Percentiles rank a stretch among this genome's conserved stretches.
Conservation (phyloP, 1,140 invertebrate genomes). For the Whitmania pigra region DNA sequence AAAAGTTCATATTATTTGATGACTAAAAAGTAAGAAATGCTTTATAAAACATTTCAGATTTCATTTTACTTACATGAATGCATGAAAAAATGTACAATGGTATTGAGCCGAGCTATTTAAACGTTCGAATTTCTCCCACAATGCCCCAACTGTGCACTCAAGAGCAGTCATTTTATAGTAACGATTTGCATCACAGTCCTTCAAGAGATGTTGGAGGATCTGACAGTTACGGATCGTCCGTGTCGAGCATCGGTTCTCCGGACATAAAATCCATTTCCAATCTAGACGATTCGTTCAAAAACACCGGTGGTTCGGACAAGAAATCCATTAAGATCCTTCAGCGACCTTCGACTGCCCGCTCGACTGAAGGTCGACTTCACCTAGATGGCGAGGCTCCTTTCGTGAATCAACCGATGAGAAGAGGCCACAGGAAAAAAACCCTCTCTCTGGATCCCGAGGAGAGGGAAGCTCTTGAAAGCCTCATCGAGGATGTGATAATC, state of each 20-base stretch:
- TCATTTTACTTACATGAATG: not conserved
- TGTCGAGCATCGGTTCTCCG: slow-evolving; percentile 4
- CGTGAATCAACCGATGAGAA: slow-evolving; percentile 9
- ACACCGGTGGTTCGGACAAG: not conserved
- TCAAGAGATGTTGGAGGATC: slow-evolving; percentile 1
- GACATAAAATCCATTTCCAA: slow-evolving; percentile 3
- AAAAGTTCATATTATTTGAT: no score
- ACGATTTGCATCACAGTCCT: not conserved
- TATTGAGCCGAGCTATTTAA: slow-evolving; percentile 12
- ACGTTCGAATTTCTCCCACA: not conserved
- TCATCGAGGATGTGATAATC: slow-evolving; percentile 26
- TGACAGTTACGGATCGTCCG: slow-evolving; percentile 4
- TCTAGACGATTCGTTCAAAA: slow-evolving; percentile 3
- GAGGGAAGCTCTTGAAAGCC: slow-evolving; percentile 24
- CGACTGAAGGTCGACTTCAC: not conserved
- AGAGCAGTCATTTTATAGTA: not conserved
- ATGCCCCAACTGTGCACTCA: not conserved
- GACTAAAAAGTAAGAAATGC: no score
- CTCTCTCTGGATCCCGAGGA: slow-evolving; percentile 24
- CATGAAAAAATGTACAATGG: slow-evolving; percentile 11
- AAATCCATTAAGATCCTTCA: slow-evolving; percentile 3
- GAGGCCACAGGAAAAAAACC: slow-evolving; percentile 20
- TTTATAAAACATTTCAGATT: not conserved
- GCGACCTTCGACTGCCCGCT: not conserved
- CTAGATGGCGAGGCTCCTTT: not conserved